These are phyloP conservation scores for Melanostoma mellinum DNA, from an alignment of 2,888 invertebrate genomes.

Conservation along the genomic window DNA sequence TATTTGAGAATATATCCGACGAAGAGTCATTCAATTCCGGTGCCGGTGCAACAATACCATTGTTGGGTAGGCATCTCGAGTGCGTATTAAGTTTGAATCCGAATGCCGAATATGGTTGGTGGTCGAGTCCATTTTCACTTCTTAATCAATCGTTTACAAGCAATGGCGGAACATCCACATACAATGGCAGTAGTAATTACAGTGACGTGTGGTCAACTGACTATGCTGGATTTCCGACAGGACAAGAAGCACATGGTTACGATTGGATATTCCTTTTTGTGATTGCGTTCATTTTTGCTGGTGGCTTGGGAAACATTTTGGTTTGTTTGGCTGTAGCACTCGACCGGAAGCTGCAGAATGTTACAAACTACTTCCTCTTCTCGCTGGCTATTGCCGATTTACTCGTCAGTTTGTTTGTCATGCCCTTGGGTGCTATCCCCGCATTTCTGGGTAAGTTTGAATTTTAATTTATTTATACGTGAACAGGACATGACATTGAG, in stretches of 20 bases:
- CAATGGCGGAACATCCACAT: slow-evolving; percentile 41
- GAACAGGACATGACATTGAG: too few relatives aligned
- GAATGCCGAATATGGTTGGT: slow-evolving; percentile 55
- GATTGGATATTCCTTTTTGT: slow-evolving; percentile 94
- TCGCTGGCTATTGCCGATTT: slow-evolving; percentile 97
- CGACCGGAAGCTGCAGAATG: slow-evolving; percentile 95
- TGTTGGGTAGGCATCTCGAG: slow-evolving; percentile 54
- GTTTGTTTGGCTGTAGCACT: slow-evolving; percentile 96
- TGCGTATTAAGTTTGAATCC: slow-evolving; percentile 60
- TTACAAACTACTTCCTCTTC: slow-evolving; percentile 97
- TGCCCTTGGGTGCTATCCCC: slow-evolving; percentile 97
- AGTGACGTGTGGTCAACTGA: slow-evolving; percentile 44
- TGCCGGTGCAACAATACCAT: slow-evolving; percentile 20
- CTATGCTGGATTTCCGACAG: slow-evolving; percentile 30
- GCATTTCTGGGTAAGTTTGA: slow-evolving; percentile 93
- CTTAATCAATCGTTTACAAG: slow-evolving; percentile 56
- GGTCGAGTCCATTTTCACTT: slow-evolving; percentile 48
- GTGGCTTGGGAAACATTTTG: slow-evolving; percentile 94
- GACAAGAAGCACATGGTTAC: slow-evolving; percentile 79
- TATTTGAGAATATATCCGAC: slow-evolving; percentile 55
- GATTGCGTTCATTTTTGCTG: slow-evolving; percentile 92
- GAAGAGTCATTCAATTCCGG: slow-evolving; percentile 46
- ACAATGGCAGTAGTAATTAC: slow-evolving; percentile 54
- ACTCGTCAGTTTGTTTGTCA: slow-evolving; percentile 95
- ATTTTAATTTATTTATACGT: not conserved